Base-by-base conservation (phyloP, 2,797 vertebrate genomes). In the Myoxocephalus aenaeus region DNA sequence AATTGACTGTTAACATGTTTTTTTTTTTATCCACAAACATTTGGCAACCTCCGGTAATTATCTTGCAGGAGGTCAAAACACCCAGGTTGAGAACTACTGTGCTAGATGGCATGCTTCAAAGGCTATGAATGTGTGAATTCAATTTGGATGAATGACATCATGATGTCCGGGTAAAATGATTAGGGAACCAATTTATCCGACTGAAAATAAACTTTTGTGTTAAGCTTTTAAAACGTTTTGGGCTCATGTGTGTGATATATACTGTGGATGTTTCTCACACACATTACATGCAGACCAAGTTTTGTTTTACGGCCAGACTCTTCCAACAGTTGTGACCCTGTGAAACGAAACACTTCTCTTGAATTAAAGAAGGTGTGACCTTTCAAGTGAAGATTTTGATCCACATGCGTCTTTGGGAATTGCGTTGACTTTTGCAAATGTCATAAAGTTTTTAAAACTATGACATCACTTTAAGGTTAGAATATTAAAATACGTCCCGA, bases 171-270 rank as follows among this genome's bases (percentile, higher is more conserved):
- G n/a, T 65, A 8, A 59, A 68, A 48, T 44, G 20, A 74, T 75
- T 75, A 42, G 66, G 53, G 72, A 86, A 75, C 13, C 22, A 66
- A 57, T 70, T 80, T 79, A 79, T 81, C 69, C 38, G 36, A 84
- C 77, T 75, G 78, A 78, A 86, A 89, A 92, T 85, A 86, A 89
- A 90, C 40, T 38, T 89, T 82, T 86, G 57, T 71, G 75, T 68
- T 79, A 12, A 84, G 82, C 77, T 87, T 78, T 75, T 70, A 67
- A 77, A 77, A 59, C 15, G 3, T 42, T 14, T 42, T 57, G 36
- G 11, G 5, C 7, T 85, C 48, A 36, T 65, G 8, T 65, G 10
- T 27, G 25, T 48, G n/a, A 36, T 38, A 10, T 8, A 3, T 22
- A 2, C 15, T 57, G 12, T 57, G 34, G 68, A 22, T 70, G 54